Conservation (phyloP, 2,888 invertebrate species). For the Mythimna impura region DNA sequence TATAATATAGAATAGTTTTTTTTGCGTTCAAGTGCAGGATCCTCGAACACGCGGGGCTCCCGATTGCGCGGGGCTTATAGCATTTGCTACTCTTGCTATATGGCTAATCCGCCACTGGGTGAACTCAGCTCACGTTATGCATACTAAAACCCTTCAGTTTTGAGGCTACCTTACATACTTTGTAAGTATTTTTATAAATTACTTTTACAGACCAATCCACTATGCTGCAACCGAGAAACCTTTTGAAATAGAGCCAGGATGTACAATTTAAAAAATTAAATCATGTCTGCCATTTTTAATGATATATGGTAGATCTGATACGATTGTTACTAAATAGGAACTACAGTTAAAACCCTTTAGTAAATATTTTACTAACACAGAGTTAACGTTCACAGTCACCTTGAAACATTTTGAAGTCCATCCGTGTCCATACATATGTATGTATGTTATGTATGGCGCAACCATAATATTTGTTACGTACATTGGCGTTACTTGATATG, state of each 20-base stretch:
- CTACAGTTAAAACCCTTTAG: neutral
- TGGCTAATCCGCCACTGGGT: too few relatives aligned
- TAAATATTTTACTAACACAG: neutral
- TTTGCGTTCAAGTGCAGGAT: too few relatives aligned
- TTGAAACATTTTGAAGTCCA: slow-evolving; percentile 44
- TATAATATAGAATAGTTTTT: too few relatives aligned
- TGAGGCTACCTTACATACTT: too few relatives aligned
- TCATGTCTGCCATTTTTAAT: neutral
- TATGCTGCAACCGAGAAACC: neutral
- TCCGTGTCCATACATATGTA: slow-evolving; percentile 23
- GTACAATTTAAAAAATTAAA: neutral
- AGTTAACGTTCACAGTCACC: slow-evolving; percentile 14
- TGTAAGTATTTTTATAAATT: neutral
- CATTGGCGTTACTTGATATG: slow-evolving; percentile 39
- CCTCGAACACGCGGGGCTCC: too few relatives aligned
- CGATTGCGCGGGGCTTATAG: too few relatives aligned
- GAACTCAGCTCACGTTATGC: too few relatives aligned
- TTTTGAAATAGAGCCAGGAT: neutral
- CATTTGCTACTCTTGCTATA: too few relatives aligned
- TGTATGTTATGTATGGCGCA: slow-evolving; percentile 39
- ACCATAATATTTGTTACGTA: slow-evolving; percentile 35
- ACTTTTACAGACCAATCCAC: neutral
- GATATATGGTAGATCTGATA: neutral
- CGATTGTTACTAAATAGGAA: neutral
- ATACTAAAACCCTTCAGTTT: too few relatives aligned